phyloP scores from a whole-genome alignment of 2,113 vertebrate genomes.

The Haemorhous mexicanus region DNA sequence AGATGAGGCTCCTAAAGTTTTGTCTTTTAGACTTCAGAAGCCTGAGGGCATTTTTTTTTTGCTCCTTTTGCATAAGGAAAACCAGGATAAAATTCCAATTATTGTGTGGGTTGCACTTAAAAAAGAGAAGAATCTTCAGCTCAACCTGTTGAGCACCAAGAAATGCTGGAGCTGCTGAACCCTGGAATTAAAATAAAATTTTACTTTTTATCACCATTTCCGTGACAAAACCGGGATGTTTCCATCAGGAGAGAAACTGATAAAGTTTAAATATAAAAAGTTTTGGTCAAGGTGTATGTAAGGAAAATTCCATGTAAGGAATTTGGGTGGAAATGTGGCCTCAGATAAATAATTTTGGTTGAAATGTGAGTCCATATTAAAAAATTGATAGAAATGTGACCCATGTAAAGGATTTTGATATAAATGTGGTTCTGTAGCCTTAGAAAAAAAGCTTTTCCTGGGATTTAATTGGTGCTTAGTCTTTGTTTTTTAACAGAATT shows the following conservation, averaged over 20 bases:
- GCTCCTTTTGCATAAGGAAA: not conserved
- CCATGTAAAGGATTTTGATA: not conserved
- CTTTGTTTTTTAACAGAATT: not conserved
- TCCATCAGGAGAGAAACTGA: not conserved
- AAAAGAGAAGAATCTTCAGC: not conserved
- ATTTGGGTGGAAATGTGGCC: not conserved
- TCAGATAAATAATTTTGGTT: not conserved
- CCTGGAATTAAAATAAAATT: not conserved
- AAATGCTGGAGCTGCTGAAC: not conserved
- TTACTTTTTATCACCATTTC: not conserved
- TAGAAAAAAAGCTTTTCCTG: not conserved
- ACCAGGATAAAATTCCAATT: not conserved
- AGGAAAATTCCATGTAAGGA: not conserved
- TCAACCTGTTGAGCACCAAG: not conserved
- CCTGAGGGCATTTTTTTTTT: not conserved
- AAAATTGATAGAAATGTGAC: not conserved
- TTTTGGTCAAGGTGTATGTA: not conserved
- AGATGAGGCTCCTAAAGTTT: not conserved
- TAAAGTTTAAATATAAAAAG: not conserved
- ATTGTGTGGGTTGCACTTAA: not conserved
- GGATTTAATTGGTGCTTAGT: not conserved
- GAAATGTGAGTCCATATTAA: not conserved
- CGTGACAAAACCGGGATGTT: accelerated
- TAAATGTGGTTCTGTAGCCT: not conserved
- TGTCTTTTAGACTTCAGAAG: not conserved